Evolutionary conservation across 2,888 invertebrate species (phyloP).

Genomic region (Polydrusus cervinus): DNA sequence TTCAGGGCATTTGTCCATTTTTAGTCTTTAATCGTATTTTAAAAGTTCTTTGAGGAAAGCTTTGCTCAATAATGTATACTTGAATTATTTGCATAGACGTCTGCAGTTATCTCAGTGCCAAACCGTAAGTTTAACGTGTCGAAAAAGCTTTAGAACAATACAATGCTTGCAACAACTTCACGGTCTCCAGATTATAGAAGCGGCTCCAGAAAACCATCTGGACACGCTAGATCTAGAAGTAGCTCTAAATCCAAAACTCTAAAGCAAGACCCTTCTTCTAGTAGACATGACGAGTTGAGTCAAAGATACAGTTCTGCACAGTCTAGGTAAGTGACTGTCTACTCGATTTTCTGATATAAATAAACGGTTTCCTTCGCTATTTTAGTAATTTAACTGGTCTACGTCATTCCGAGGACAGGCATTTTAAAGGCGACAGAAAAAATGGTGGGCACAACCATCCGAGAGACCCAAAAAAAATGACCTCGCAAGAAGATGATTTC

Average conservation of each 20-base stretch:
- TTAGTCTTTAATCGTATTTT: not conserved
- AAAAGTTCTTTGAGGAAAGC: not conserved
- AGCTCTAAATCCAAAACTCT: slow-evolving; percentile 43
- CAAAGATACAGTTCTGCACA: slow-evolving; percentile 12
- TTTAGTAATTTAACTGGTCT: slow-evolving; percentile 24
- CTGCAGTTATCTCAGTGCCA: not conserved
- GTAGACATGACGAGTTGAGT: slow-evolving; percentile 28
- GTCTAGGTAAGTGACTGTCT: not conserved
- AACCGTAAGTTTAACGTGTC: not conserved
- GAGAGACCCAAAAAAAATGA: slow-evolving; percentile 53
- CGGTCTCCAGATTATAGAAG: slow-evolving; percentile 50
- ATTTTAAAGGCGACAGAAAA: slow-evolving; percentile 39
- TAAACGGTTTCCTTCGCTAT: not conserved
- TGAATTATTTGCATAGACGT: not conserved
- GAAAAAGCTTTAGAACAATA: not conserved
- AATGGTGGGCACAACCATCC: slow-evolving; percentile 47
- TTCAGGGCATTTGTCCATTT: too few species aligned
- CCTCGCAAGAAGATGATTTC: slow-evolving; percentile 75
- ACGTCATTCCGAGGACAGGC: slow-evolving; percentile 32
- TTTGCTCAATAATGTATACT: not conserved
- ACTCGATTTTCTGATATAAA: too few species aligned
- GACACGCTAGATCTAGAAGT: slow-evolving; percentile 49
- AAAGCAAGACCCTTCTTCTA: slow-evolving; percentile 30
- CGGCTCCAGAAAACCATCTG: slow-evolving; percentile 45
- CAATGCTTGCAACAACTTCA: slow-evolving; percentile 33